Percentiles rank a stretch among this genome's conserved stretches.
Evolutionary conservation across 1,140 invertebrate species (phyloP).

Genomic region (Rhyzopertha dominica): DNA sequence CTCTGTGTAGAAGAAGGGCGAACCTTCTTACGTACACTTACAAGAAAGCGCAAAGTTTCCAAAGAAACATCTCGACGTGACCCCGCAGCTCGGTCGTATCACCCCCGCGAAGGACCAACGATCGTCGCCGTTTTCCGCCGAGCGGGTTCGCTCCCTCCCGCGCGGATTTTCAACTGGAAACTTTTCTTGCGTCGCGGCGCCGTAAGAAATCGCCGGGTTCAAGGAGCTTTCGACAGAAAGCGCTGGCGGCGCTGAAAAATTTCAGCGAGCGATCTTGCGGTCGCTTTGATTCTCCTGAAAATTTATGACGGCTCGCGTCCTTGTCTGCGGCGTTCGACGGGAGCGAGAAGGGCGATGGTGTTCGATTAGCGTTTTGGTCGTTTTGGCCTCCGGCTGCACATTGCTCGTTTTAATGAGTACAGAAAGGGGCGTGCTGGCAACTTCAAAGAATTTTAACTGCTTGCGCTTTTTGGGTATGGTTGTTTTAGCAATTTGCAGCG

Average conservation of each 20-base stretch:
- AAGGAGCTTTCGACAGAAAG: constrained; percentile 21
- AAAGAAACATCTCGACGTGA: constrained; percentile 27
- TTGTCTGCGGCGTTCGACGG: constrained; percentile 9
- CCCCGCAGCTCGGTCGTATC: no score
- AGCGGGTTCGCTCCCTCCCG: constrained; percentile 3
- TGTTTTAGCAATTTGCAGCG: no score
- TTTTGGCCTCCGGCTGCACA: no score
- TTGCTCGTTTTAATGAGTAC: no score
- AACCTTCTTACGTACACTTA: constrained; percentile 11
- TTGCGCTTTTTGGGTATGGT: no score
- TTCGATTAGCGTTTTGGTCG: neutral
- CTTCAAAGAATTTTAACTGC: no score
- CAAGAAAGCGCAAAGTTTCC: constrained; percentile 22
- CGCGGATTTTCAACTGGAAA: constrained; percentile 23
- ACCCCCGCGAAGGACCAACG: no score
- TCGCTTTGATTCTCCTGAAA: constrained; percentile 36
- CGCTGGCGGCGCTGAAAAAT: constrained; percentile 24
- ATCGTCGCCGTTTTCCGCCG: constrained; percentile 8
- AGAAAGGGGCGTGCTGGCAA: no score
- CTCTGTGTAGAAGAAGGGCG: constrained; percentile 25
- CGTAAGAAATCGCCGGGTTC: constrained; percentile 24
- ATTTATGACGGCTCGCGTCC: constrained; percentile 29
- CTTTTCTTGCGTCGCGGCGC: constrained; percentile 24
- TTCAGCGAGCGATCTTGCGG: constrained; percentile 32
- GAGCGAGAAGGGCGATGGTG: neutral